A percentile compares a stretch with the other conserved stretches of the same genome.
These are phyloP conservation scores for Agonopterix arenella DNA, from an alignment of 2,888 invertebrate species.

Conservation along the genomic window DNA sequence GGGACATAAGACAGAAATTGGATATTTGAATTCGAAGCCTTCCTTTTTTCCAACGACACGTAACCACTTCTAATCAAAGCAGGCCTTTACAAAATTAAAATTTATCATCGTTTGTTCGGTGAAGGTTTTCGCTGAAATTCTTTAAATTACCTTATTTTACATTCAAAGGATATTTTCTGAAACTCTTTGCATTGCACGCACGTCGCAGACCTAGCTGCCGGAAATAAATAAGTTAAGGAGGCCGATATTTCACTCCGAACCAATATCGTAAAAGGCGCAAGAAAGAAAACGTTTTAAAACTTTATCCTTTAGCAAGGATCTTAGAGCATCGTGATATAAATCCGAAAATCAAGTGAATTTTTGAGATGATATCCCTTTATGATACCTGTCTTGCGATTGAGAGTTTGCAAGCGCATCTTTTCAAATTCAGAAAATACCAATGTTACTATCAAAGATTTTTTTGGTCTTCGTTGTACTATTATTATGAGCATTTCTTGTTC, in stretches of 20 bases:
- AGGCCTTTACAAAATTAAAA: conserved; percentile 22
- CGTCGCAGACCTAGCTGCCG: conserved; percentile 44
- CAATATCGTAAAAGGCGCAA: conserved; percentile 55
- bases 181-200: conserved; percentile 48
- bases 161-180: conserved; percentile 35
- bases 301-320: conserved; percentile 1
- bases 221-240: conserved; percentile 60
- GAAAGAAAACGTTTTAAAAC: conserved; percentile 33
- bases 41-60: no score
- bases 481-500: no score
- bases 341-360: neutral
- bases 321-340: neutral
- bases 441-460: no score
- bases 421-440: no score
- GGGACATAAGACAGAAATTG: no score
- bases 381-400: no score
- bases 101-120: conserved; percentile 19
- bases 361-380: no score
- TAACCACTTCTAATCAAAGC: conserved; percentile 1
- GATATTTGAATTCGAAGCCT: no score
- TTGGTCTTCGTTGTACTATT: no score
- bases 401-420: no score
- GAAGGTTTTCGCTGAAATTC: conserved; percentile 26
- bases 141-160: conserved; percentile 45
- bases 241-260: conserved; percentile 59